phyloP scores from a whole-genome alignment of 2,888 invertebrate genomes.

The Molorchus minor region DNA sequence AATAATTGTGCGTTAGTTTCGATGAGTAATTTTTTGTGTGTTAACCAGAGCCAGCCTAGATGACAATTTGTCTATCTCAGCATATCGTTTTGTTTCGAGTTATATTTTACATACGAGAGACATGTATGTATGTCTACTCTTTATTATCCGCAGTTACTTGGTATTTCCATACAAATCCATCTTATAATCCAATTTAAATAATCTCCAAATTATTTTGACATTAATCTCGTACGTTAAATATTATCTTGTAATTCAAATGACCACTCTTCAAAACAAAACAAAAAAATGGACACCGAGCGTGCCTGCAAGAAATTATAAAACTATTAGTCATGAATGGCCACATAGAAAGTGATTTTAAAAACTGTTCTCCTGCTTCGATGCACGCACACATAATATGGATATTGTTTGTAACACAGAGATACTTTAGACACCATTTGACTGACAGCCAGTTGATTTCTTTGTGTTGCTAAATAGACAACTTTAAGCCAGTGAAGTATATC shows the following conservation, averaged over 20 bases:
- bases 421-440: background rate
- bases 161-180: too few species aligned
- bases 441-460: conserved; percentile 1
- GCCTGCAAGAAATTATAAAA: conserved; percentile 4
- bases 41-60: too few species aligned
- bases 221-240: background rate
- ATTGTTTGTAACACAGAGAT: background rate
- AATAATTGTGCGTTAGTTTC: too few species aligned
- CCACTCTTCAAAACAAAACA: background rate
- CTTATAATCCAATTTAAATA: too few species aligned
- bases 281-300: background rate
- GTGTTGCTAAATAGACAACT: background rate
- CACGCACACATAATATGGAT: background rate
- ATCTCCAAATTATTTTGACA: background rate
- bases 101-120: too few species aligned
- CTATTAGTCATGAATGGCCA: conserved; percentile 1
- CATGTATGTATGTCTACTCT: too few species aligned
- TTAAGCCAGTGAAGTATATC: background rate
- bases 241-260: background rate
- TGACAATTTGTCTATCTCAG: too few species aligned
- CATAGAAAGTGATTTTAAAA: background rate
- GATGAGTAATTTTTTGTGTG: too few species aligned
- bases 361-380: background rate
- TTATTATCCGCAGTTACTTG: background rate
- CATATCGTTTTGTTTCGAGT: too few species aligned